Base-by-base conservation (phyloP, 1,140 invertebrate genomes). In the Meloidogyne floridensis region DNA sequence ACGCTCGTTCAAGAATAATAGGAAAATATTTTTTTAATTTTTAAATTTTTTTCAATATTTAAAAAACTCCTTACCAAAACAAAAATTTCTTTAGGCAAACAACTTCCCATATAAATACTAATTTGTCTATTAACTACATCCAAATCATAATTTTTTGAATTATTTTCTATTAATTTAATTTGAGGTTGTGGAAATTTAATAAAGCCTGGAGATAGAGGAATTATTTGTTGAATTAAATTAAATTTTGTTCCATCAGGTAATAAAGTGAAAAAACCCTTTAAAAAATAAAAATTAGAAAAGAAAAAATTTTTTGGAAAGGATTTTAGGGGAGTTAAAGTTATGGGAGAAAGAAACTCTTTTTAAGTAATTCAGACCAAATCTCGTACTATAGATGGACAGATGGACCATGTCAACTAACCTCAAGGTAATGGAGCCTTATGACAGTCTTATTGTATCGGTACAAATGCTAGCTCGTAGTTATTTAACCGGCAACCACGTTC, bases 21-120 rank as follows among this genome's bases (percentile, higher is more conserved):
- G 11, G 2, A 59, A 59, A 59, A 59, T 11, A 13, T 2, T 15
- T 59, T 59, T 59, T 15, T 15, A 47, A 4, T 47, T 47, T 47
- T 59, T 59, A 59, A 59, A 59, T 3, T 32, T 32, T 59, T 15
- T 59, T 59, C 11, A 59, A 59, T n/a, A 59, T n/a, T 7, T 65
- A 59, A 59, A 13, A 65, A 65, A 4, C 5, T 15, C 3, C 59
- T 65, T 84, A 84, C 51, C 47, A 75, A 75, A 59, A 77, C 43
- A 72, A 70, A 81, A 7, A 73, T 53, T 72, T 82, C 70, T 72
- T 84, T 20, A 82, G 42, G 80, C 20, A 72, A 13, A n/a, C 10
- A 42, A 73, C 20, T 51, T 51, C 51, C 47, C 56, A 56, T 69
- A 20, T 32, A 32, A 53, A 56, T 59, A 53, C 11, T 47, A 53